Conservation (phyloP, 1,140 invertebrate species). For the Bactericera cockerelli region DNA sequence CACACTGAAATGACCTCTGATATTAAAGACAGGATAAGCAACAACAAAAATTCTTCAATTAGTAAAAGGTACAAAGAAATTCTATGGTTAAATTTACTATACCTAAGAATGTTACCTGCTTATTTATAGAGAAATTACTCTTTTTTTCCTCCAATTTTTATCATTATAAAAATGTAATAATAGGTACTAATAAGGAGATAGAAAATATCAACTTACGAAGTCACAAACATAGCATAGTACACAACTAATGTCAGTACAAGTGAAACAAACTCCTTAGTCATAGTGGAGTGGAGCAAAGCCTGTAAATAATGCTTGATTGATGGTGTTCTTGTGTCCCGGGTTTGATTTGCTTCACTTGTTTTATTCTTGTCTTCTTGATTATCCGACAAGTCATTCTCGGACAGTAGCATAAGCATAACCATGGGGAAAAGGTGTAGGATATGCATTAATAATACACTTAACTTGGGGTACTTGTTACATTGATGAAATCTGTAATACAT, state of each 20-base stretch:
- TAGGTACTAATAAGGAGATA: background rate
- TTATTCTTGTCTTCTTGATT: constrained; percentile 5
- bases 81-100: no score
- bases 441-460: no score
- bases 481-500: no score
- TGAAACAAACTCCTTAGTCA: background rate
- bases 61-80: no score
- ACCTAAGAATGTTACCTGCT: no score
- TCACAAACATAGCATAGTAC: background rate
- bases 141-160: background rate
- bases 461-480: no score
- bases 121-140: background rate
- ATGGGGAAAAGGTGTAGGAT: background rate
- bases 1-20: no score
- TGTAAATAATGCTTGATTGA: no score
- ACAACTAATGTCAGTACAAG: background rate
- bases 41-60: no score
- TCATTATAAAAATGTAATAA: background rate
- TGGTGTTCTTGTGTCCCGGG: background rate
- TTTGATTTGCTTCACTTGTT: background rate
- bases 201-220: background rate
- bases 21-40: no score
- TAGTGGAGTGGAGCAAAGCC: background rate
- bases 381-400: constrained; percentile 4
- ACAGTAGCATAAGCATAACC: constrained; percentile 3